Conservation (phyloP, 2,113 vertebrate genomes). For the Epinephelus lanceolatus region DNA sequence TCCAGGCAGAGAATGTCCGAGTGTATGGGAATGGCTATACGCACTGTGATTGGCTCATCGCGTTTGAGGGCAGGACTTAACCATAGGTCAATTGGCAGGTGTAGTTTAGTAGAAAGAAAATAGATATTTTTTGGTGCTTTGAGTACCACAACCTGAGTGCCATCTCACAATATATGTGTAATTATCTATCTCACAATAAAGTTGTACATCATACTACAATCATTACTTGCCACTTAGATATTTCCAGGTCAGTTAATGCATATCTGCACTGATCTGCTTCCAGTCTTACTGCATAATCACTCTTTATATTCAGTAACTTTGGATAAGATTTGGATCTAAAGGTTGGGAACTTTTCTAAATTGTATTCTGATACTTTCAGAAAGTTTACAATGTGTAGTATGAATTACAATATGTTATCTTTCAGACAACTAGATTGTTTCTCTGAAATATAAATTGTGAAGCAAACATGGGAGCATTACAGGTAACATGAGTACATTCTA, state of each 20-base stretch:
- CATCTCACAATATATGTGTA: too few species aligned
- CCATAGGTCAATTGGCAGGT: too few species aligned
- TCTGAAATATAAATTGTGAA: conserved; percentile 3
- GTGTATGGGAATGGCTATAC: too few species aligned
- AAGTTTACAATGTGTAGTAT: background rate
- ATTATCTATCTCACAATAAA: background rate
- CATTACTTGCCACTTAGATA: background rate
- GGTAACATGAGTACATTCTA: background rate
- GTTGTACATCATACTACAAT: background rate
- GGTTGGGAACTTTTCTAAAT: background rate
- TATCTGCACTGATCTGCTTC: too few species aligned
- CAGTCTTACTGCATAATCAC: background rate
- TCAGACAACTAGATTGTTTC: background rate
- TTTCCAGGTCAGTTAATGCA: background rate
- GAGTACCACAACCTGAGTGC: too few species aligned
- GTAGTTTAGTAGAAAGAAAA: too few species aligned
- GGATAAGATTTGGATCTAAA: background rate
- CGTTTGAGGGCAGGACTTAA: too few species aligned
- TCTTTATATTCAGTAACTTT: background rate
- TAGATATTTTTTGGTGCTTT: too few species aligned
- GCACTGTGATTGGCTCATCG: too few species aligned
- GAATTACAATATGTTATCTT: background rate
- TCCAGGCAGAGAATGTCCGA: too few species aligned
- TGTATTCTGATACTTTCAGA: background rate
- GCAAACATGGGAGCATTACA: background rate